A percentile compares a stretch with the other conserved stretches of the same genome.
phyloP scores from a whole-genome alignment of 2,797 vertebrate species.

The Perodicticus potto region DNA sequence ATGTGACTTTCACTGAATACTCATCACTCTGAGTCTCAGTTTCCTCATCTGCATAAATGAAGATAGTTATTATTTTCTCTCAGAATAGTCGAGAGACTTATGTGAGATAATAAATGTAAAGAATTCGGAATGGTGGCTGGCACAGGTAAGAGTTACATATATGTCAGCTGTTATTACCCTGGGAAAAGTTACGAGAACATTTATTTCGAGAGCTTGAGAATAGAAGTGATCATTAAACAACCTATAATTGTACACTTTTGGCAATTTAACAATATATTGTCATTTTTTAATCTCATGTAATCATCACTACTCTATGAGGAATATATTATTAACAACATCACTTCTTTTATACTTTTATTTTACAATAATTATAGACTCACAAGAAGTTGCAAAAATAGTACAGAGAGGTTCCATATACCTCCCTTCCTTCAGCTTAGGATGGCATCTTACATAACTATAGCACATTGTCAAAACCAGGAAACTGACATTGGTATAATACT shows the following conservation, averaged over 20 bases:
- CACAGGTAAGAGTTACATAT: not conserved
- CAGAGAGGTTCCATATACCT: not conserved
- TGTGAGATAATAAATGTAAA: not conserved
- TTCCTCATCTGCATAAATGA: not conserved
- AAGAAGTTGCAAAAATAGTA: not conserved
- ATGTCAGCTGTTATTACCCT: not conserved
- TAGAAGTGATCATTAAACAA: not conserved
- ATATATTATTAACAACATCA: not conserved
- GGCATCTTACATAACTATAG: not conserved
- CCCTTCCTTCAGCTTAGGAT: not conserved
- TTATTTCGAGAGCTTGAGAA: not conserved
- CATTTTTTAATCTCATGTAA: not conserved
- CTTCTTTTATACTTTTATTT: conserved; percentile 27
- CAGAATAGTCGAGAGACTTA: not conserved
- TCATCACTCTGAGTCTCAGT: not conserved
- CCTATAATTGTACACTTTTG: not conserved
- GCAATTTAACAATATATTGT: conserved; percentile 15
- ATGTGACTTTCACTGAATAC: not conserved
- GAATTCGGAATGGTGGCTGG: not conserved
- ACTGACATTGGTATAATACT: not conserved
- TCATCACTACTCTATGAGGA: not conserved
- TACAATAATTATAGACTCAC: not conserved
- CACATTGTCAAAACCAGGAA: not conserved
- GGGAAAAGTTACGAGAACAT: not conserved
- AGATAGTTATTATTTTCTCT: not conserved